Percentiles rank a stretch among this genome's conserved stretches.
These are phyloP conservation scores for Ecliptopera silaceata DNA, from an alignment of 2,888 invertebrate species.

Conservation along the genomic window DNA sequence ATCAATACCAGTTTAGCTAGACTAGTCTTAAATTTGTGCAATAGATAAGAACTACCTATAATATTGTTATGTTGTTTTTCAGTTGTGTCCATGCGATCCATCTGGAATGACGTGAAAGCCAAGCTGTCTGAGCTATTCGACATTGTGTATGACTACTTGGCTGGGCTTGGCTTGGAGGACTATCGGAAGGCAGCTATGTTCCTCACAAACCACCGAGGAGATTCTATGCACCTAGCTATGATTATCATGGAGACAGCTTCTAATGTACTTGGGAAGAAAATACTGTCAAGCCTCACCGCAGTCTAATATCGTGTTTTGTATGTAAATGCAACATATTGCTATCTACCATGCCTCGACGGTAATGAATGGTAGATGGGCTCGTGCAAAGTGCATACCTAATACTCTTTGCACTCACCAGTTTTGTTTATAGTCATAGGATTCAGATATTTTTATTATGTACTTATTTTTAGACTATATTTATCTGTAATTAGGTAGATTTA, in stretches of 20 bases:
- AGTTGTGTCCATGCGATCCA: conserved; percentile 70
- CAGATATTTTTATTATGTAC: too few relatives aligned
- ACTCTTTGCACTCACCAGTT: too few relatives aligned
- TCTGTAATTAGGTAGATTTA: too few relatives aligned
- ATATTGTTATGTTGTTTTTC: conserved; percentile 29
- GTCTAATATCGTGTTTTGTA: not conserved
- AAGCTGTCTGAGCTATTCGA: conserved; percentile 64
- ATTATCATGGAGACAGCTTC: conserved; percentile 63
- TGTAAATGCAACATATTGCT: too few relatives aligned
- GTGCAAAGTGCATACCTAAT: too few relatives aligned
- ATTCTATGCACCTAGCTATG: conserved; percentile 55
- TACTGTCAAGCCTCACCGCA: conserved; percentile 56
- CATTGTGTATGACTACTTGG: conserved; percentile 70
- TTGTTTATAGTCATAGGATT: too few relatives aligned
- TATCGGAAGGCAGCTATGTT: conserved; percentile 60
- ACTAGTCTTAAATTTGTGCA: too few relatives aligned
- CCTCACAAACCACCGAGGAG: conserved; percentile 46
- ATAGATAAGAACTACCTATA: too few relatives aligned
- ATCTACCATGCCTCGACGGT: too few relatives aligned
- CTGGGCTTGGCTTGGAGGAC: conserved; percentile 66
- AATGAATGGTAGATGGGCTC: too few relatives aligned
- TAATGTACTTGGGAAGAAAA: conserved; percentile 60
- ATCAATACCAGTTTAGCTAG: too few relatives aligned
- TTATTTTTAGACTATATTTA: too few relatives aligned
- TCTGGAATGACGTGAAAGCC: conserved; percentile 65